Evolutionary conservation across 2,888 invertebrate genomes (phyloP).

Genomic region (Nesidiocoris tenuis): DNA sequence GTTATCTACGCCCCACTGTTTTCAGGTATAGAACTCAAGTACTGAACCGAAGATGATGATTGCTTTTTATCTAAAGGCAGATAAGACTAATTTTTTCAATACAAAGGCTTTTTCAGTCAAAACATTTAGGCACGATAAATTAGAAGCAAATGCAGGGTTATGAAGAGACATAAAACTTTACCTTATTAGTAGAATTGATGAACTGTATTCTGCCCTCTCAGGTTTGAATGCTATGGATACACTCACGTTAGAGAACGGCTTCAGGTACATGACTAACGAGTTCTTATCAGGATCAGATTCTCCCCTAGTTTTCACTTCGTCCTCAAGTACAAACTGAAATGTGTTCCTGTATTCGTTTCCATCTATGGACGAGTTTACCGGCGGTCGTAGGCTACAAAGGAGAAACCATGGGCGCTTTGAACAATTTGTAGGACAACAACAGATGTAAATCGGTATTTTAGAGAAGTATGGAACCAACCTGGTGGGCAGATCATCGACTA

Average conservation of each 20-base stretch:
- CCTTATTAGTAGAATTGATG: constrained; percentile 59
- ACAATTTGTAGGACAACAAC: too few species aligned
- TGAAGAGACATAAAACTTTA: too few species aligned
- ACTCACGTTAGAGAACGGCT: constrained; percentile 49
- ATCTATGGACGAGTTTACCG: constrained; percentile 51
- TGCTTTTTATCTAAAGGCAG: too few species aligned
- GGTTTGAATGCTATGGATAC: constrained; percentile 59
- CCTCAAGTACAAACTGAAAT: constrained; percentile 38
- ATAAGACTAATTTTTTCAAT: too few species aligned
- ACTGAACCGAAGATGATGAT: too few species aligned
- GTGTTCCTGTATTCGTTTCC: constrained; percentile 37
- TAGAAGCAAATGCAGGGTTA: too few species aligned
- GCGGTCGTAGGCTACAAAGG: constrained; percentile 51
- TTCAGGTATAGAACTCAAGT: too few species aligned
- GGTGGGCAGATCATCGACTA: constrained; percentile 59
- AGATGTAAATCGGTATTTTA: too few species aligned
- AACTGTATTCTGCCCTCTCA: constrained; percentile 55
- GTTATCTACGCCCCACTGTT: too few species aligned
- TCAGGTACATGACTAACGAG: constrained; percentile 41
- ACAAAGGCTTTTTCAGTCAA: too few species aligned
- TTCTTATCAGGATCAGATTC: constrained; percentile 43
- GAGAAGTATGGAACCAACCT: constrained; percentile 52
- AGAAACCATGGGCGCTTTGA: too few species aligned
- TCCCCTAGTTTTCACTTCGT: constrained; percentile 24
- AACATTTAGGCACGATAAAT: too few species aligned